phyloP scores from a whole-genome alignment of 2,888 invertebrate genomes.

The Nomada lathburiana region DNA sequence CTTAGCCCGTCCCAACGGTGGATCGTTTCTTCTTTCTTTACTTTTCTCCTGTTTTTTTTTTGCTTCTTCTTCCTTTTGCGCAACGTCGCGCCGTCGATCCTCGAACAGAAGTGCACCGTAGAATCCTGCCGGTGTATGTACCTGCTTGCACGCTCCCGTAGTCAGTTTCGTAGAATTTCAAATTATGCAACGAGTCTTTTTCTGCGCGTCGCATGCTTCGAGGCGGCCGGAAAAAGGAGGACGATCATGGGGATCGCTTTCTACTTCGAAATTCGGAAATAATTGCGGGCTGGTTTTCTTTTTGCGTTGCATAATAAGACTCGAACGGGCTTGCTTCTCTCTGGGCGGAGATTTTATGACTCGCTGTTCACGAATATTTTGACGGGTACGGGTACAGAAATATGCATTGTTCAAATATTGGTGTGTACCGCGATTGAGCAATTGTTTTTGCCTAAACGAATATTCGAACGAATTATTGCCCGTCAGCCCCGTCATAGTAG shows the following conservation, averaged over 20 bases:
- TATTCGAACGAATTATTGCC: neutral
- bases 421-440: too few relatives aligned
- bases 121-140: neutral
- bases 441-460: too few relatives aligned
- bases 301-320: neutral
- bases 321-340: neutral
- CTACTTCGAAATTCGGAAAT: conserved; percentile 24
- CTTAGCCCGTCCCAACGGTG: neutral
- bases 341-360: neutral
- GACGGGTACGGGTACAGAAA: too few relatives aligned
- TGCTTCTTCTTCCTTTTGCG: neutral
- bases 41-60: too few relatives aligned
- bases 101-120: neutral
- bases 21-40: neutral
- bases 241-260: neutral
- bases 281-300: conserved; percentile 2
- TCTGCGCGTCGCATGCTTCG: neutral
- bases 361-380: too few relatives aligned
- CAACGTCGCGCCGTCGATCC: neutral
- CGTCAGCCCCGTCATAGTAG: neutral
- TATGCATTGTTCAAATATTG: neutral
- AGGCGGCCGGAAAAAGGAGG: neutral
- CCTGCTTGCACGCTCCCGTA: neutral
- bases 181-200: conserved; percentile 10
- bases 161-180: neutral